These are phyloP conservation scores for Napeogenes inachia DNA, from an alignment of 2,888 invertebrate genomes.

Conservation along the genomic window DNA sequence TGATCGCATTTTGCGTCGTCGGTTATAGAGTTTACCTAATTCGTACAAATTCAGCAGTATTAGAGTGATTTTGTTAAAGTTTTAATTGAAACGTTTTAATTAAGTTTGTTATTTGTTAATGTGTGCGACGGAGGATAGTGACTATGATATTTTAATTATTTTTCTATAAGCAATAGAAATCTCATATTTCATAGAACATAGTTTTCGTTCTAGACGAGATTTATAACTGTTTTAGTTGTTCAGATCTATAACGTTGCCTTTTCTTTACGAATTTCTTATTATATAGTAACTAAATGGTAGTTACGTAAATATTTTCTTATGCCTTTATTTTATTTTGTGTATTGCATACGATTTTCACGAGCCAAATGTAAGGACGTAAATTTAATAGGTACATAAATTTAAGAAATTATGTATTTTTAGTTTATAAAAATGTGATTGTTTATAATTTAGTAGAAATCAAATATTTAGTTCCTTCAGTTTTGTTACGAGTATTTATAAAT, in stretches of 20 bases:
- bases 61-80: conserved; percentile 78
- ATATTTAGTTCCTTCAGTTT: conserved; percentile 75
- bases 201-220: conserved; percentile 26
- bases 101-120: conserved; percentile 76
- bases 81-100: conserved; percentile 72
- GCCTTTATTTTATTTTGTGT: conserved; percentile 16
- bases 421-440: conserved; percentile 68
- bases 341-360: conserved; percentile 48
- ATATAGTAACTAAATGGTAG: no score
- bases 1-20: conserved; percentile 53
- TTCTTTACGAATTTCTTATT: conserved; percentile 13
- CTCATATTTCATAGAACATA: conserved; percentile 27
- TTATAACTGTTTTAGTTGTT: conserved; percentile 19
- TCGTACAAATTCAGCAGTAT: conserved; percentile 77
- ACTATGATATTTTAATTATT: conserved; percentile 24
- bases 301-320: conserved; percentile 11
- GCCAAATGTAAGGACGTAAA: conserved; percentile 70
- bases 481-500: conserved; percentile 72
- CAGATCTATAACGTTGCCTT: conserved; percentile 21
- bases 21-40: conserved; percentile 63
- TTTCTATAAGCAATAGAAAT: conserved; percentile 25
- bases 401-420: conserved; percentile 60
- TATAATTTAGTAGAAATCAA: conserved; percentile 63
- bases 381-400: conserved; percentile 57
- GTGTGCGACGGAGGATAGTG: conserved; percentile 41